A percentile compares a stretch with the other conserved stretches of the same genome.
Evolutionary conservation across 2,888 invertebrate species (phyloP).

Genomic region (Nezara viridula): DNA sequence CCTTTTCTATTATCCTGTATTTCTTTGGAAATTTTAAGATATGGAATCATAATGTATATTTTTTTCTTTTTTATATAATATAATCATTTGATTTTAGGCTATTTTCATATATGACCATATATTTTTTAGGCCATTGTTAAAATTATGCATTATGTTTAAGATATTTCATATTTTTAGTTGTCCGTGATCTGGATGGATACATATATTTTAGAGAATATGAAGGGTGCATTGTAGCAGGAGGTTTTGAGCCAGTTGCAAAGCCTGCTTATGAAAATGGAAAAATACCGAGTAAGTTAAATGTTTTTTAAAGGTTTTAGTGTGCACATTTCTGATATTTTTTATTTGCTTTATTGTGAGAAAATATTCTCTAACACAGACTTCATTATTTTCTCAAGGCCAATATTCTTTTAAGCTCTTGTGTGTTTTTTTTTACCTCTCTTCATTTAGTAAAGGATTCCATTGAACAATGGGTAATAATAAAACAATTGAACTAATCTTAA

Average conservation of each 20-base stretch:
- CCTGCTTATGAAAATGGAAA: constrained; percentile 87
- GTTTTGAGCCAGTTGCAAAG: constrained; percentile 92
- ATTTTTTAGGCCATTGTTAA: too few species aligned
- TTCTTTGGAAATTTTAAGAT: too few species aligned
- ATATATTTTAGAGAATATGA: constrained; percentile 89
- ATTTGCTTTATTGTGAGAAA: not conserved
- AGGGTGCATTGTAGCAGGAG: constrained; percentile 89
- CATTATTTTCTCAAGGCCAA: not conserved
- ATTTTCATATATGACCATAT: too few species aligned
- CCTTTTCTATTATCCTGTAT: too few species aligned
- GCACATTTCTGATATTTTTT: not conserved
- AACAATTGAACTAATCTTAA: constrained; percentile 10
- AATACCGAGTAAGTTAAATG: constrained; percentile 72
- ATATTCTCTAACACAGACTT: not conserved
- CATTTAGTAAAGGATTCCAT: not conserved
- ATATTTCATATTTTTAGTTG: too few species aligned
- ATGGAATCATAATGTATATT: too few species aligned
- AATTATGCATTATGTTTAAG: too few species aligned
- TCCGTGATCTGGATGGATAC: constrained; percentile 89
- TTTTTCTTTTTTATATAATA: too few species aligned
- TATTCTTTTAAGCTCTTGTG: not conserved
- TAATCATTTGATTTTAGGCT: too few species aligned
- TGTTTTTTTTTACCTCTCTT: not conserved
- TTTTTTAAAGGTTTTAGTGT: not conserved
- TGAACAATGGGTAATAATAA: not conserved